phyloP scores from a whole-genome alignment of 2,888 invertebrate species.

The Thecophora atra region DNA sequence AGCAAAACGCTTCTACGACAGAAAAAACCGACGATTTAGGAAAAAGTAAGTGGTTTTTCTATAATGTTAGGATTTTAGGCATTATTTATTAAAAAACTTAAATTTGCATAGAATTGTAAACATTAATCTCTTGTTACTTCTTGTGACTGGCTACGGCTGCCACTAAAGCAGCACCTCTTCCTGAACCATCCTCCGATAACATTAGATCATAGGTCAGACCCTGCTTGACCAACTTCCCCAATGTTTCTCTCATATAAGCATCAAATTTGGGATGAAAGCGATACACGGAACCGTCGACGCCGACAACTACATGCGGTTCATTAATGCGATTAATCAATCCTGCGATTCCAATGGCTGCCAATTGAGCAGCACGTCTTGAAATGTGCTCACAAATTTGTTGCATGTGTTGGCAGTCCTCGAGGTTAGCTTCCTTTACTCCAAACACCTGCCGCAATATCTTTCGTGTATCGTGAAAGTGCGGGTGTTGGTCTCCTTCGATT shows the following conservation, averaged over 20 bases:
- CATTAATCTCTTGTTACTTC: not conserved
- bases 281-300: conserved; percentile 96
- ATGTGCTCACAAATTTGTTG: conserved; percentile 91
- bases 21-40: not conserved
- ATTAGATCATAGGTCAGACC: conserved; percentile 87
- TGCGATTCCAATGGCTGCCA: conserved; percentile 89
- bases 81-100: not conserved
- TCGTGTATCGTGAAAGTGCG: conserved; percentile 81
- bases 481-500: conserved; percentile 86
- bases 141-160: conserved; percentile 80
- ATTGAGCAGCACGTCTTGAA: conserved; percentile 88
- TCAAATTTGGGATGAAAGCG: conserved; percentile 96
- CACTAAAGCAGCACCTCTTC: conserved; percentile 92
- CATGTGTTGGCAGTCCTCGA: conserved; percentile 90
- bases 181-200: conserved; percentile 95
- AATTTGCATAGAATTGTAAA: not conserved
- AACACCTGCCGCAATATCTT: conserved; percentile 82
- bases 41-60: not conserved
- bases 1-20: not conserved
- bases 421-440: conserved; percentile 71
- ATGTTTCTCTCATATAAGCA: conserved; percentile 88
- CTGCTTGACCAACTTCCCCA: conserved; percentile 76
- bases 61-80: not conserved
- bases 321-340: conserved; percentile 88
- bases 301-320: conserved; percentile 87